These are phyloP conservation scores for Noctua comes DNA, from an alignment of 2,888 invertebrate species.

Conservation along the genomic window DNA sequence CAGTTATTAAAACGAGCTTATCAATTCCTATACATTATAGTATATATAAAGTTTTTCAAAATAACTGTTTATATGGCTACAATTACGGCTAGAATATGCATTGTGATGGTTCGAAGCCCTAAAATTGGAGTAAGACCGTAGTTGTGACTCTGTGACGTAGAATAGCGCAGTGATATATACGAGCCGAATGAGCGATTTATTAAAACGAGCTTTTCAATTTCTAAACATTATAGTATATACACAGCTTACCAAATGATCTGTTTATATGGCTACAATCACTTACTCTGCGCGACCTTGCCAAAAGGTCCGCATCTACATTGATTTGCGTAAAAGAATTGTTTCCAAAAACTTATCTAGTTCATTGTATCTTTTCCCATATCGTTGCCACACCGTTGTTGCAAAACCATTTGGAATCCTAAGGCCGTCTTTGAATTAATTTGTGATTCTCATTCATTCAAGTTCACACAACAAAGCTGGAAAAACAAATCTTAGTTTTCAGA, in stretches of 20 bases:
- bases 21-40: background rate
- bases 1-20: background rate
- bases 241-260: background rate
- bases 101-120: constrained; percentile 73
- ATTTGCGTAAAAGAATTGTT: background rate
- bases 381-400: constrained; percentile 21
- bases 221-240: too few relatives aligned
- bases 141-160: constrained; percentile 79
- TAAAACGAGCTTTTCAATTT: too few relatives aligned
- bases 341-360: constrained; percentile 9
- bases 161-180: constrained; percentile 82
- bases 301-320: background rate
- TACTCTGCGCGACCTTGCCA: background rate
- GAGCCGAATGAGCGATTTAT: constrained; percentile 70
- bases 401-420: constrained; percentile 1
- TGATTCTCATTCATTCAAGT: constrained; percentile 11
- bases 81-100: constrained; percentile 73
- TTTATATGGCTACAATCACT: constrained; percentile 1
- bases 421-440: background rate
- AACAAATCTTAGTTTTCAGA: background rate
- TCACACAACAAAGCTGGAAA: background rate
- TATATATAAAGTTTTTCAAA: too few relatives aligned
- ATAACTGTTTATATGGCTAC: too few relatives aligned
- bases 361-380: constrained; percentile 31
- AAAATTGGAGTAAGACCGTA: constrained; percentile 67